Percentiles rank a stretch among this genome's conserved stretches.
Evolutionary conservation across 2,888 invertebrate species (phyloP).

Genomic region (Serrognathus titanus): DNA sequence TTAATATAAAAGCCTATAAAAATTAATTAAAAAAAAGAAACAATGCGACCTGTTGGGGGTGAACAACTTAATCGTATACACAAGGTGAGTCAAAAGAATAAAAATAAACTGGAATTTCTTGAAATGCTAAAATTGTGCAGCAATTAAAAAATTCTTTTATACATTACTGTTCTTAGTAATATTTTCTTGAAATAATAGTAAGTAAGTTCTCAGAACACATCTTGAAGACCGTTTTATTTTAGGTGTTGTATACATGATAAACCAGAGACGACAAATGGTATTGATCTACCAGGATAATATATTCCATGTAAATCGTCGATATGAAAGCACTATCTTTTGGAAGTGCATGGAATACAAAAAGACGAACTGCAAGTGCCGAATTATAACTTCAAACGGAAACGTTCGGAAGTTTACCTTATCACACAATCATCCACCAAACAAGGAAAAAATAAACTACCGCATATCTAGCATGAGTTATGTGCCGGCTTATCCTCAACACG

Average conservation of each 20-base stretch:
- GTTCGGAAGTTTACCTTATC: background rate
- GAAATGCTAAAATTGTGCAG: too few species aligned
- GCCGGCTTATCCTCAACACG: background rate
- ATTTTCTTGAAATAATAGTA: too few species aligned
- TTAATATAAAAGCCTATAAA: too few species aligned
- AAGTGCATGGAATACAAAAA: constrained; percentile 4
- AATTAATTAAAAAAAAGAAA: too few species aligned
- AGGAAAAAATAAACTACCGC: background rate
- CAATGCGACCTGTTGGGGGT: too few species aligned
- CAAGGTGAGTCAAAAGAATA: too few species aligned
- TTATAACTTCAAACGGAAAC: background rate
- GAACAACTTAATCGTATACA: too few species aligned
- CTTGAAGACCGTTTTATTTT: background rate
- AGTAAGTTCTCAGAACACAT: too few species aligned
- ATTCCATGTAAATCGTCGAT: constrained; percentile 8
- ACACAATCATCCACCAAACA: constrained; percentile 5
- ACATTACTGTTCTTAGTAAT: too few species aligned
- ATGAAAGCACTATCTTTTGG: constrained; percentile 3
- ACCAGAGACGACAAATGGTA: background rate
- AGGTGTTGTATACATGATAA: constrained; percentile 1
- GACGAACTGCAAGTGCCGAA: background rate
- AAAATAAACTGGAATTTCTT: too few species aligned
- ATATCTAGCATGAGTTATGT: background rate
- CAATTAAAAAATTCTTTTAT: too few species aligned
- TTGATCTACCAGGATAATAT: constrained; percentile 6